Base-by-base conservation (phyloP, 2,888 invertebrate genomes). In the Cheilosia grossa region DNA sequence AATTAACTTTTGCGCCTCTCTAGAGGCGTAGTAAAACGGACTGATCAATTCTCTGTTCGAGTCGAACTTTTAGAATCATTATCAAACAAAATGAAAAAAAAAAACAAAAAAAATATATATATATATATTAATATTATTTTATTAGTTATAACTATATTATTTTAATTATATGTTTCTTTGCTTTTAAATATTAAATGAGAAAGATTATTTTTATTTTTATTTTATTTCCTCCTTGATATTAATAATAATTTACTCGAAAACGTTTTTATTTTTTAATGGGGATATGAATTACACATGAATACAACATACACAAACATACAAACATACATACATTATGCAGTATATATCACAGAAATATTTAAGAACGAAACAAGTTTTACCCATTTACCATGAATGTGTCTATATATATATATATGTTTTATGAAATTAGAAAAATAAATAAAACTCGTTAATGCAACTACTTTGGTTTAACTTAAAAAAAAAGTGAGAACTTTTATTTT, bases 1-100 rank as follows among this genome's bases (percentile, higher is more conserved):
- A 78, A 70, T 24, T 33, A 66, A 85, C 44, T 27, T 69, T 51
- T 66, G 77, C 86, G 77, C 73, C 86, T 77, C 82, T 73, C 73
- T 78, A 86, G 85, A 87, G 87, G 85, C 87, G 87, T 77, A 87
- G 87, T 87, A 79, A 75, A 85, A 87, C 82, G 87, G 87, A 87
- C 87, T 87, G 87, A 87, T 79, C 87, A 86, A 83, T 78, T 86
- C 86, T 86, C 86, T 86, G 86, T 86, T 86, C 77, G 82, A 86
- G 86, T 86, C 86, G 81, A 86, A 81, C 82, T 86, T 86, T 86
- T 81, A 86, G 86, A 86, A 82, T 77, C 81, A 85, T 85, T 85
- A 85, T 85, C 85, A 85, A 81, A 81, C 37, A 53, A 80, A 56
- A 67, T 74, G 53, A 80, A 64, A 49, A 33, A 61, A 61, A 58